Conservation (phyloP, 1,140 invertebrate species). For the Euglossa dilemma region DNA sequence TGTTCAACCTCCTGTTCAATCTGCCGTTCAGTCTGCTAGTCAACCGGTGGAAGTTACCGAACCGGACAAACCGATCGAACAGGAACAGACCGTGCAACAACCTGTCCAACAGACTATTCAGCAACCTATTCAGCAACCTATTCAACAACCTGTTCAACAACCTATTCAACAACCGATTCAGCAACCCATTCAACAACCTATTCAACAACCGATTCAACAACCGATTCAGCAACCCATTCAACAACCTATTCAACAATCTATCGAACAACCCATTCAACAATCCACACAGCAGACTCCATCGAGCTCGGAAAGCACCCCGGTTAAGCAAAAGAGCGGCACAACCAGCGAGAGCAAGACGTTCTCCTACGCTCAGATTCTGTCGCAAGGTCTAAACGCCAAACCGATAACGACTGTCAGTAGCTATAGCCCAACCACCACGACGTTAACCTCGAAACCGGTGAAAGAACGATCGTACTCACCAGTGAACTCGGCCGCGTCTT, state of each 20-base stretch:
- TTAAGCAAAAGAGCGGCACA: neutral
- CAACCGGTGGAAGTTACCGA: neutral
- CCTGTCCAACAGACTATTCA: no score
- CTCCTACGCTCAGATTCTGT: conserved; percentile 89
- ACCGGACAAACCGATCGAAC: neutral
- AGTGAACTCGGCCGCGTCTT: conserved; percentile 10
- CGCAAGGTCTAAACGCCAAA: conserved; percentile 84
- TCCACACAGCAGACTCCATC: neutral
- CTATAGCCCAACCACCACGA: neutral
- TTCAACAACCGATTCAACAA: neutral
- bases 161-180: neutral
- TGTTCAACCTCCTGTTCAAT: neutral
- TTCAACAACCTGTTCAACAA: neutral
- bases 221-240: neutral
- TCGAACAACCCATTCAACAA: neutral
- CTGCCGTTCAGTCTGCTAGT: neutral
- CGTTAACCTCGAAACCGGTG: neutral
- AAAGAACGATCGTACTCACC: conserved; percentile 62
- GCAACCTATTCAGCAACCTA: neutral
- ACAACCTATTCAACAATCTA: neutral
- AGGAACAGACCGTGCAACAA: no score
- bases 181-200: neutral
- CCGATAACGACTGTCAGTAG: neutral
- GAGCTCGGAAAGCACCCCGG: neutral
- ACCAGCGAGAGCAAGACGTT: conserved; percentile 76